These are phyloP conservation scores for Oryzias woworae DNA, from an alignment of 2,113 vertebrate species.

Conservation along the genomic window DNA sequence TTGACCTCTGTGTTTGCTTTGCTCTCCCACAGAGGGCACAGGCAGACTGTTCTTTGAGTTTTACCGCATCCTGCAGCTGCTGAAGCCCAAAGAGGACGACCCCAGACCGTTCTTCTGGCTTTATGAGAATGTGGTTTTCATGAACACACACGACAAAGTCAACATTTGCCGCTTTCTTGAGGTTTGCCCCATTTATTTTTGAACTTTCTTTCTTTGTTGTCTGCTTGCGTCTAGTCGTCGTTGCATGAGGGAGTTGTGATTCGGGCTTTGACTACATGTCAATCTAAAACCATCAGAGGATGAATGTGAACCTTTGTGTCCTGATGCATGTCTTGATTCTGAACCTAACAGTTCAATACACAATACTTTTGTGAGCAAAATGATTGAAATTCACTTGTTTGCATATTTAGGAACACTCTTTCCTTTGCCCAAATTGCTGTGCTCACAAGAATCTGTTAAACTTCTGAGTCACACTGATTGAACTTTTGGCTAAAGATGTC, in stretches of 20 bases:
- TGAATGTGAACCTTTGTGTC: no score
- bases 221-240: background rate
- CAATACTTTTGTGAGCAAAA: no score
- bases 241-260: no score
- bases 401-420: background rate
- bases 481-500: no score
- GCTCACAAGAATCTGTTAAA: no score
- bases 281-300: no score
- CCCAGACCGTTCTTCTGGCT: constrained; percentile 93
- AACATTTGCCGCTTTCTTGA: constrained; percentile 94
- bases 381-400: background rate
- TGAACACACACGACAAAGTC: constrained; percentile 86
- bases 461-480: no score
- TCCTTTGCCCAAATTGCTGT: no score
- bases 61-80: constrained; percentile 86
- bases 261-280: no score
- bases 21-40: constrained; percentile 80
- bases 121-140: constrained; percentile 93
- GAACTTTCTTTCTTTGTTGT: background rate
- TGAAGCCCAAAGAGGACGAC: constrained; percentile 86
- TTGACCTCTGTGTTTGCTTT: background rate
- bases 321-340: no score
- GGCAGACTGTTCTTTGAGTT: constrained; percentile 93
- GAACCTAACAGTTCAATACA: no score
- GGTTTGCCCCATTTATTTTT: constrained; percentile 63